Evolutionary conservation across 1,140 invertebrate genomes (phyloP), one percentile per base, ranked within the genome.

Genomic region (Teleopsis dalmanni): DNA sequence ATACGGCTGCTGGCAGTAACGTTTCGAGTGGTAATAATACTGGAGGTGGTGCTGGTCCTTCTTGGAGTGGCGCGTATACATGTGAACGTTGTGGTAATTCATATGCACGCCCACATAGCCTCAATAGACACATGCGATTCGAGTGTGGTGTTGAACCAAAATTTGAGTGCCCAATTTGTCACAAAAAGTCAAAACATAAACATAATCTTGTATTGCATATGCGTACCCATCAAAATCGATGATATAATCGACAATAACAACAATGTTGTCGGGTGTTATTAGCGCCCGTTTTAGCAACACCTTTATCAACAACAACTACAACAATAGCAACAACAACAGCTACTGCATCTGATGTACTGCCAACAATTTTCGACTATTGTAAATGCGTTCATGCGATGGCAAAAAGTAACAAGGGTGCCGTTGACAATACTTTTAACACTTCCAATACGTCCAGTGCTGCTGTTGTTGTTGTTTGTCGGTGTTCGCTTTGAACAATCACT

Each of bases 71-170:
- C 9, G 63, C 68, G 31, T 70, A 68, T 47, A 73, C 66, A 21
- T 78, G 76, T 53, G 70, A 72, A 21, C 72, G 74, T 40, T 81
- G 79, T 53, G 77, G 78, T 10, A 78, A 80, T 40, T 69, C 70
- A 5, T 81, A 82, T 57, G 72, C 72, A 2, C 71, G 76, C n/a
- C 72, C 72, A 9, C 77, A 81, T 37, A 81, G 79, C 46, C 59
- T 84, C 4, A 80, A 77, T 48, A 71, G 81, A 7, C 82, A 84
- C 52, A 75, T 81, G 34, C 76, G 73, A 48, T 82, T 82, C 56
- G 81, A 83, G 51, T 84, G 82, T 54, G 81, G 81, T 25, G 76
- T 81, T 16, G 57, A 77, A 47, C 79, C 79, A 0, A 73, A 72
- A 43, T 80, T 78, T 56, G 72, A 75, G 36, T 82, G 80, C 55